Conservation (phyloP, 1,140 invertebrate genomes). For the Varroa destructor region DNA sequence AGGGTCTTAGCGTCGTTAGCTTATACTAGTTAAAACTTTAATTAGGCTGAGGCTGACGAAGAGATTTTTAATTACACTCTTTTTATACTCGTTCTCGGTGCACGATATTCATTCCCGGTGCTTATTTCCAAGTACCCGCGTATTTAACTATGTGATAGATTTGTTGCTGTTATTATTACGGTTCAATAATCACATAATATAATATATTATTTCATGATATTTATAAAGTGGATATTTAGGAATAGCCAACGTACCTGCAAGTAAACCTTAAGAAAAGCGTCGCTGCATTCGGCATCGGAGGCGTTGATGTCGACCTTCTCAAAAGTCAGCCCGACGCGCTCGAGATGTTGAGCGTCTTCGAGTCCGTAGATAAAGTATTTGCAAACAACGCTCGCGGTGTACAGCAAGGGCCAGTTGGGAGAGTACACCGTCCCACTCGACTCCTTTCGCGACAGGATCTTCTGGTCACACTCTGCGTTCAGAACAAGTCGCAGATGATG, state of each 20-base stretch:
- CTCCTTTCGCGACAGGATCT: slow-evolving; percentile 82
- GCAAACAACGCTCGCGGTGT: slow-evolving; percentile 85
- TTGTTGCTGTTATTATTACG: too few species aligned
- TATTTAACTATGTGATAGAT: too few species aligned
- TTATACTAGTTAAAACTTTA: too few species aligned
- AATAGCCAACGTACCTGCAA: not conserved
- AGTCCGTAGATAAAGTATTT: slow-evolving; percentile 94
- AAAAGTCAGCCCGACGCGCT: slow-evolving; percentile 76
- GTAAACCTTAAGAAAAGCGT: slow-evolving; percentile 26
- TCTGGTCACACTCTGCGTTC: slow-evolving; percentile 75
- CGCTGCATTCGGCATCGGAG: slow-evolving; percentile 32
- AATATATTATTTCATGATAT: too few species aligned
- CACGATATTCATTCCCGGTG: too few species aligned
- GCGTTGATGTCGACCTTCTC: slow-evolving; percentile 75
- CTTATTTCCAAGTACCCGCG: too few species aligned
- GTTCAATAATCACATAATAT: too few species aligned
- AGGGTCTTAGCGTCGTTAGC: too few species aligned
- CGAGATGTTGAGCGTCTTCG: slow-evolving; percentile 83
- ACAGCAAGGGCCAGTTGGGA: slow-evolving; percentile 85
- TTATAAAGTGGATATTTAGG: not conserved
- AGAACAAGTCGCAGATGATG: not conserved
- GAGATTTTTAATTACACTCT: too few species aligned
- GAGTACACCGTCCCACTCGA: slow-evolving; percentile 78
- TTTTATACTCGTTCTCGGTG: too few species aligned
- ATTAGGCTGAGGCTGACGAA: too few species aligned